phyloP scores from a whole-genome alignment of 2,888 invertebrate species.

The Leucophora obtusa region DNA sequence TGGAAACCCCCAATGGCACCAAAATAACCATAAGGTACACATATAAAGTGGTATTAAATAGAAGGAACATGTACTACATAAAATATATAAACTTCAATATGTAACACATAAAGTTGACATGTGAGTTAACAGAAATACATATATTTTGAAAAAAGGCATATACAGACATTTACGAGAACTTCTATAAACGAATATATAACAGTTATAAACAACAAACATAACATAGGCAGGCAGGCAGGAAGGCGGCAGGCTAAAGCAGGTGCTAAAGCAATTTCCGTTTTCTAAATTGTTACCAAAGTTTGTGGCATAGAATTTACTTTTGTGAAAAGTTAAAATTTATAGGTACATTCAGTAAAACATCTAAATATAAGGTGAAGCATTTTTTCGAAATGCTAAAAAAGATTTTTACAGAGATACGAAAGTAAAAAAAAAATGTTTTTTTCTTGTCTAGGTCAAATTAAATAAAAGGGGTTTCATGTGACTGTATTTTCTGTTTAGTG shows the following conservation, averaged over 20 bases:
- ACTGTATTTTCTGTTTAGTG: no score
- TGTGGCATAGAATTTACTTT: constrained; percentile 25
- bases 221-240: constrained; percentile 16
- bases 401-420: no score
- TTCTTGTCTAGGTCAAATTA: no score
- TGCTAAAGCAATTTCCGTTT: constrained; percentile 54
- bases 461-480: no score
- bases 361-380: no score
- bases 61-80: background rate
- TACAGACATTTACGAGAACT: background rate
- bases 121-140: background rate
- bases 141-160: background rate
- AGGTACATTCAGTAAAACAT: background rate
- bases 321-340: constrained; percentile 22
- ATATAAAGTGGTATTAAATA: background rate
- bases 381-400: no score
- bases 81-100: constrained; percentile 1
- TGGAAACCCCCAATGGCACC: background rate
- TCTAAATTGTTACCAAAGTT: constrained; percentile 45
- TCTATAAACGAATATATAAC: background rate
- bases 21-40: background rate
- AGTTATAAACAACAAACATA: background rate
- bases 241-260: constrained; percentile 13
- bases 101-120: constrained; percentile 10
- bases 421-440: no score